phyloP scores from a whole-genome alignment of 2,797 vertebrate species.

The Iguana delicatissima region DNA sequence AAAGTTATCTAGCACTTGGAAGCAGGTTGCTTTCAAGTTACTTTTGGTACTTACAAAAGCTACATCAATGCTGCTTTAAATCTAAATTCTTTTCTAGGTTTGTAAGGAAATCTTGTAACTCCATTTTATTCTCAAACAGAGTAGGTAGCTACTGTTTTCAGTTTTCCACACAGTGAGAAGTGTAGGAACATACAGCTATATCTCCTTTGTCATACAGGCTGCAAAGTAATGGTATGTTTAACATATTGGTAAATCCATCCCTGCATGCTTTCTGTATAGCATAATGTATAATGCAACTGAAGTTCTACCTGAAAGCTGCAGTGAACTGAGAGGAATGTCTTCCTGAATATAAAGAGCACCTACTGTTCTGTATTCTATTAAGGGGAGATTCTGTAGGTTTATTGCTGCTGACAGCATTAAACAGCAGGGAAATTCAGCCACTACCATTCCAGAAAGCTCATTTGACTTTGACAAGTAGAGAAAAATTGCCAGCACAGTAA shows the following conservation, averaged over 20 bases:
- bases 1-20: background rate
- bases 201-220: background rate
- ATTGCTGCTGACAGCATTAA: constrained; percentile 48
- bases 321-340: constrained; percentile 12
- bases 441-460: constrained; percentile 44
- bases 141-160: background rate
- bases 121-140: background rate
- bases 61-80: background rate
- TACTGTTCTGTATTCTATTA: constrained; percentile 49
- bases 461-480: constrained; percentile 67
- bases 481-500: constrained; percentile 47
- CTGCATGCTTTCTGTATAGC: background rate
- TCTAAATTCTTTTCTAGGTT: background rate
- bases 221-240: background rate
- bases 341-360: background rate
- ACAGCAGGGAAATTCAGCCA: constrained; percentile 55
- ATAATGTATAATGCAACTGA: constrained; percentile 23
- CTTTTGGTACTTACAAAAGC: background rate
- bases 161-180: background rate
- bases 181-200: background rate
- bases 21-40: background rate
- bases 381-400: constrained; percentile 38
- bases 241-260: background rate
- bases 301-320: constrained; percentile 23
- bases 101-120: background rate